Percentiles rank a stretch among this genome's conserved stretches.
Conservation (phyloP, 2,888 invertebrate genomes). For the Tenthredo mesomela region DNA sequence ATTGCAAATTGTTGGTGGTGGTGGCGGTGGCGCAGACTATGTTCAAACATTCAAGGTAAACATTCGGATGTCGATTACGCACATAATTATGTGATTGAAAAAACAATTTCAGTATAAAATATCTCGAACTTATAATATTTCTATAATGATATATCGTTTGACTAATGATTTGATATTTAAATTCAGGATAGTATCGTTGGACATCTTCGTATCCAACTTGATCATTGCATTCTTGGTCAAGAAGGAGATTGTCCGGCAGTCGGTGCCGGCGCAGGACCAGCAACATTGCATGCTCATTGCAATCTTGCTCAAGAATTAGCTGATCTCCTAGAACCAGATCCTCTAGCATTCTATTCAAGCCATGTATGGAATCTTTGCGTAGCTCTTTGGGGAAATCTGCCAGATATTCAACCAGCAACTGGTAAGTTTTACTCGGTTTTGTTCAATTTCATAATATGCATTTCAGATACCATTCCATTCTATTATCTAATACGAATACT, state of each 20-base stretch:
- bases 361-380: constrained; percentile 80
- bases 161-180: constrained; percentile 34
- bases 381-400: constrained; percentile 91
- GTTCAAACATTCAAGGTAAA: constrained; percentile 67
- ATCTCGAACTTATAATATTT: neutral
- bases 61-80: neutral
- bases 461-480: neutral
- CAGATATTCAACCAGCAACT: constrained; percentile 79
- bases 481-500: constrained; percentile 72
- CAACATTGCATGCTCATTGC: constrained; percentile 81
- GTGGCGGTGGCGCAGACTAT: constrained; percentile 66
- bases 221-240: constrained; percentile 79
- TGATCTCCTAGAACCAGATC: constrained; percentile 64
- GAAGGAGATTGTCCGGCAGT: constrained; percentile 79
- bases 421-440: constrained; percentile 72
- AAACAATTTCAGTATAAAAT: neutral
- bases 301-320: constrained; percentile 77
- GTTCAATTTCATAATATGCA: constrained; percentile 10
- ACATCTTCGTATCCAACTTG: constrained; percentile 84
- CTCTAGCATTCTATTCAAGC: constrained; percentile 74
- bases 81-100: neutral
- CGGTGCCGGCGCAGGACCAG: constrained; percentile 75
- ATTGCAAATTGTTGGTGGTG: constrained; percentile 72
- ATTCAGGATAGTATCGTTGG: constrained; percentile 81
- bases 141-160: neutral